A percentile compares a stretch with the other conserved stretches of the same genome.
These are phyloP conservation scores for Petrocephalus microphthalmus DNA, from an alignment of 2,113 vertebrate genomes.

Conservation along the genomic window DNA sequence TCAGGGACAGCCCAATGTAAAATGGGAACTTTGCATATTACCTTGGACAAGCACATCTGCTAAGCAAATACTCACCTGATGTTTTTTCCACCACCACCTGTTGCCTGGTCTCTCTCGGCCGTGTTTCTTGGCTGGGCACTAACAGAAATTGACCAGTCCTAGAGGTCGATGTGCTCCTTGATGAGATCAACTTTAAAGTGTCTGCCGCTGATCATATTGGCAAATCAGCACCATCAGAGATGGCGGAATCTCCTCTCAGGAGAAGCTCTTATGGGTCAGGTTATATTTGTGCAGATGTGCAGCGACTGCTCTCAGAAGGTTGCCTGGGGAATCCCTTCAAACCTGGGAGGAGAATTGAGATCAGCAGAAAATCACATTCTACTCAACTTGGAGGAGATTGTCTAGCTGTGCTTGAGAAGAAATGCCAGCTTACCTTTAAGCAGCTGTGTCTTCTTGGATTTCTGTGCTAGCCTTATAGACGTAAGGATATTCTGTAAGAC, in stretches of 20 bases:
- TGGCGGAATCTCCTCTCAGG: neutral
- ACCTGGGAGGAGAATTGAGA: neutral
- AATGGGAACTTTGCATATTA: conserved; percentile 9
- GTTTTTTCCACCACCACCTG: neutral
- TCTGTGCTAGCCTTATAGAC: neutral
- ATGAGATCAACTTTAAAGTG: neutral
- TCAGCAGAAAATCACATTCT: neutral
- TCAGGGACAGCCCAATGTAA: neutral
- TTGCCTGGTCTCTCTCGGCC: neutral
- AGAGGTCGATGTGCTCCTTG: neutral
- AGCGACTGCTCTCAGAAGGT: neutral
- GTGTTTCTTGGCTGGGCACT: neutral
- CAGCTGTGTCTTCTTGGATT: neutral
- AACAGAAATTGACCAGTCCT: neutral
- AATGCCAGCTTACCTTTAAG: neutral
- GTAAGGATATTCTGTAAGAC: neutral
- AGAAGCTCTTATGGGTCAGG: neutral
- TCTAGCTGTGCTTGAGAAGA: neutral
- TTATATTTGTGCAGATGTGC: neutral
- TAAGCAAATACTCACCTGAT: conserved; percentile 8
- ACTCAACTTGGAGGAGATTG: neutral
- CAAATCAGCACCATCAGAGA: no score
- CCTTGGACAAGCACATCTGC: conserved; percentile 4
- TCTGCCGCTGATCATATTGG: neutral
- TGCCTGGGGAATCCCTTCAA: neutral